These are phyloP conservation scores for Taeniopygia guttata DNA, from an alignment of 2,797 vertebrate genomes.

Conservation along the genomic window DNA sequence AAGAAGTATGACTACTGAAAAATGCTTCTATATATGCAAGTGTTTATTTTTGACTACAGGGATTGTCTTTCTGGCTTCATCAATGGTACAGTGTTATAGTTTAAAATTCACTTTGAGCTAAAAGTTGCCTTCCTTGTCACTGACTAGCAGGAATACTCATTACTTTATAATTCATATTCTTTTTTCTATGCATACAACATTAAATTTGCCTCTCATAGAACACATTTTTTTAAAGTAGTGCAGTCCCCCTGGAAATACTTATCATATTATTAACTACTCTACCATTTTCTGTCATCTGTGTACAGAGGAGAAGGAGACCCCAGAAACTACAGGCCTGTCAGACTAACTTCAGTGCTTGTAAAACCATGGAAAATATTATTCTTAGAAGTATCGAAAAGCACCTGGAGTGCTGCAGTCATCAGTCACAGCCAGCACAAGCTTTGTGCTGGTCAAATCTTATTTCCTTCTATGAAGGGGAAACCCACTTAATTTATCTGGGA, in stretches of 20 bases:
- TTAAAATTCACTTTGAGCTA: neutral
- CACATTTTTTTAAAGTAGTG: neutral
- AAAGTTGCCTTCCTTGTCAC: neutral
- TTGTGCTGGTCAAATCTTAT: neutral
- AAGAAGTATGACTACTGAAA: neutral
- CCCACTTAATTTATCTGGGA: neutral
- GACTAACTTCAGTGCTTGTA: neutral
- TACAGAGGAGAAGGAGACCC: neutral
- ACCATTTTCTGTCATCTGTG: neutral
- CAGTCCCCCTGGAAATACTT: neutral
- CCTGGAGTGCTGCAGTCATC: rapidly evolving
- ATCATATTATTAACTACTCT: neutral
- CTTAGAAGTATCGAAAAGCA: neutral
- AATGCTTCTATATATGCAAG: neutral
- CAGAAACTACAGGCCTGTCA: neutral
- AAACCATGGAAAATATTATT: neutral
- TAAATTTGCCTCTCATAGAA: neutral
- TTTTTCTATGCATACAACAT: neutral
- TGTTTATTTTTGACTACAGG: neutral
- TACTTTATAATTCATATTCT: neutral
- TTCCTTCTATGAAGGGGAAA: neutral
- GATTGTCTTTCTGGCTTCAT: neutral
- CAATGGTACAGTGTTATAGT: neutral
- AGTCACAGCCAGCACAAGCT: neutral
- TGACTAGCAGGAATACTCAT: neutral